These are phyloP conservation scores for Lasius platythorax DNA, from an alignment of 2,888 invertebrate genomes.

Conservation along the genomic window DNA sequence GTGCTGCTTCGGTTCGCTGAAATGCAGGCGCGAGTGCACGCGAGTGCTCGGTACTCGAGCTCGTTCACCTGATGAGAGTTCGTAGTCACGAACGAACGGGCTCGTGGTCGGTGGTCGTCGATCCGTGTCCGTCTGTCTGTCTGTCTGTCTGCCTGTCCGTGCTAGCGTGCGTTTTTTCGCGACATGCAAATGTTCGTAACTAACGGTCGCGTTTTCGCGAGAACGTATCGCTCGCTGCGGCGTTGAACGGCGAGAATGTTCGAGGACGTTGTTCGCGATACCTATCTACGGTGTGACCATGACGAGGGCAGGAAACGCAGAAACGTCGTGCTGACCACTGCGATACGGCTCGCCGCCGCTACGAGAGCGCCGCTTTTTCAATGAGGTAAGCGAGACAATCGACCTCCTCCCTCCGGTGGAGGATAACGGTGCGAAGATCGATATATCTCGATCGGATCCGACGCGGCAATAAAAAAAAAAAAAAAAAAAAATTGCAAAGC, in stretches of 20 bases:
- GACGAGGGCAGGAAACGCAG: constrained; percentile 72
- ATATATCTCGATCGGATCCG: neutral
- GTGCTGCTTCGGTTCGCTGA: neutral
- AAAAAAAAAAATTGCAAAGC: neutral
- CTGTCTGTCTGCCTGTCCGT: neutral
- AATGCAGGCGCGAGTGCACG: constrained; percentile 7
- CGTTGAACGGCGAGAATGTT: constrained; percentile 43
- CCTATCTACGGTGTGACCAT: constrained; percentile 52
- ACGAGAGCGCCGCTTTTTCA: constrained; percentile 64
- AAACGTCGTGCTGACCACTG: constrained; percentile 75
- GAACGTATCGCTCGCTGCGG: constrained; percentile 61
- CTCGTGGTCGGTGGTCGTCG: neutral
- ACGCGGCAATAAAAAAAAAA: neutral
- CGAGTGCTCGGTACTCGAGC: constrained; percentile 21
- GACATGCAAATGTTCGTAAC: constrained; percentile 57
- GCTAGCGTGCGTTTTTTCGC: constrained; percentile 17
- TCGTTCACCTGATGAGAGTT: constrained; percentile 16
- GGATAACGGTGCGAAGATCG: neutral
- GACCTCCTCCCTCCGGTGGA: neutral
- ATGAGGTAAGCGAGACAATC: constrained; percentile 74
- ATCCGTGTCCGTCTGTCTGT: neutral
- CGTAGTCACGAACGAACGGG: constrained; percentile 54
- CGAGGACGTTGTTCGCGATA: constrained; percentile 52
- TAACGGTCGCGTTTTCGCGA: constrained; percentile 39
- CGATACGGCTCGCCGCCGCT: constrained; percentile 59